Evolutionary conservation across 2,888 invertebrate genomes (phyloP), one percentile per base, ranked within the genome.

Genomic region (Drosophila recens): DNA sequence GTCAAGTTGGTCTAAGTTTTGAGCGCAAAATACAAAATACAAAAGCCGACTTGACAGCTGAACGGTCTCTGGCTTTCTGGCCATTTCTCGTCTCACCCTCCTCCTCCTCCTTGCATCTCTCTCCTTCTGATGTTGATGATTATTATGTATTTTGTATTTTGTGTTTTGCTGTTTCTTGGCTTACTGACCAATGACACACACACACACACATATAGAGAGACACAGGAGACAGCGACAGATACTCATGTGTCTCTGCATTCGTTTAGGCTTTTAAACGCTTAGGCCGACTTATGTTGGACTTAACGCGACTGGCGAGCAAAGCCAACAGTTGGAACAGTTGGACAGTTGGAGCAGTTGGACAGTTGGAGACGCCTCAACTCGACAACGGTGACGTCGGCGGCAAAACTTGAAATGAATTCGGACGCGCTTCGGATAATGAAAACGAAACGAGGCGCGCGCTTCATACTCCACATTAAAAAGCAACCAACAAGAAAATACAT

Each of bases 211-310:
- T 38, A 62, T 30, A 52, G 53, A 58, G 42, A 20, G 4, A 30
- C 30, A 30, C 30, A 30, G 30, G 34, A 43, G 11, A 45, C 54
- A 42, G 33, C 46, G 17, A 45, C 63, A 53, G 65, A 70, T 53
- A 72, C 71, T 72, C 78, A 75, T 77, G 61, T 80, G 77, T 52
- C 75, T 70, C 38, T 67, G 73, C 89, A 78, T 81, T 85, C 89
- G 81, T 87, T 87, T 87, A 85, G 85, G 89, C 87, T 81, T 89
- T 87, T 77, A 87, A 87, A 73, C 83, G 87, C 89, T 88, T 82
- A 87, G 87, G 85, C 81, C 87, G 83, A 80, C 87, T 87, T 87
- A 87, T 80, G 81, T 73, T 72, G 75, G 87, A 70, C 87, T 87
- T 87, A 89, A 79, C 82, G 79, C 82, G 82, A 67, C 78, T 77